phyloP scores from a whole-genome alignment of 2,888 invertebrate species.

The Oconnorella tubifera region DNA sequence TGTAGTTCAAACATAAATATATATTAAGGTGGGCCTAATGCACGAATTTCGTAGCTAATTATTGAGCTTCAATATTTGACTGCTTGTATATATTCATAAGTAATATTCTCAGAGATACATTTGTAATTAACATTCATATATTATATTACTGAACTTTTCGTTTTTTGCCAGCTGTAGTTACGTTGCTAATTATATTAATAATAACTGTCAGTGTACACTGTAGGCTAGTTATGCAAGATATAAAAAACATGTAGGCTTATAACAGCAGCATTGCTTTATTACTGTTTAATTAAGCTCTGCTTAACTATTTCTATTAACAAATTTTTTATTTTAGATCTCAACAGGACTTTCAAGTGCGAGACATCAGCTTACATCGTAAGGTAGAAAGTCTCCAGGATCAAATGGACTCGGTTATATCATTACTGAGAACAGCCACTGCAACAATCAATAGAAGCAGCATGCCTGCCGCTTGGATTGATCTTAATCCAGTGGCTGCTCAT shows the following conservation, averaged over 20 bases:
- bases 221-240: too few relatives aligned
- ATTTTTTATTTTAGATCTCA: not conserved
- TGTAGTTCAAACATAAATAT: too few relatives aligned
- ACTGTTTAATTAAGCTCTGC: not conserved
- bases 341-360: not conserved
- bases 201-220: not conserved
- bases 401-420: not conserved
- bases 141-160: too few relatives aligned
- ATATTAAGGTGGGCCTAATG: too few relatives aligned
- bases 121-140: too few relatives aligned
- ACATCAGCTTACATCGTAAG: not conserved
- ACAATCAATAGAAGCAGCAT: not conserved
- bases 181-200: too few relatives aligned
- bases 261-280: not conserved
- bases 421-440: not conserved
- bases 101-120: too few relatives aligned
- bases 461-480: not conserved
- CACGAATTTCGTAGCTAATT: too few relatives aligned
- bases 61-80: too few relatives aligned
- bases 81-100: too few relatives aligned
- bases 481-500: not conserved
- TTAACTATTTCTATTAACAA: not conserved
- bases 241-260: not conserved
- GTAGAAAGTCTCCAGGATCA: not conserved
- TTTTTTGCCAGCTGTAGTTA: too few relatives aligned